Evolutionary conservation across 1,140 invertebrate species (phyloP), one percentile per base, ranked within the genome.

Genomic region (Pogonognathellus flavescens): DNA sequence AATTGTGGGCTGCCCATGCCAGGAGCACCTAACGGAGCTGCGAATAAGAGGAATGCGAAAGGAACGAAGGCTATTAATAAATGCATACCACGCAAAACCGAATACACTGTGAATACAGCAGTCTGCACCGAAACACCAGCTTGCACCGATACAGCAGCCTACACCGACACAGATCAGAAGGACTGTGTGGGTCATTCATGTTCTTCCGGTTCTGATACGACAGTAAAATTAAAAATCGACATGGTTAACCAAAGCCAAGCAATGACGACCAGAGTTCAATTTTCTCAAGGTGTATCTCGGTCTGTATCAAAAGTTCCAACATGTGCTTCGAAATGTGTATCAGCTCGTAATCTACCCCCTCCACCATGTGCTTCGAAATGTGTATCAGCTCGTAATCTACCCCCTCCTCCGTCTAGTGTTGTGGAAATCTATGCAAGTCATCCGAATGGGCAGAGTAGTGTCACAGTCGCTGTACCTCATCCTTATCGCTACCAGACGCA

Each of bases 1-100:
- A 76, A 81, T 16, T 81, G 80, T 57, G 80, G 80, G 0, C n/a
- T 81, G 0, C 80, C 80, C 9, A 81, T 81, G 80, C 80, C 80
- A 25, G 22, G 18, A 14, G 25, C 70, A 18, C 70, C 70, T 2
- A 41, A 18, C 6, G 7, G 25, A 76, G n/a, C n/a, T n/a, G n/a
- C n/a, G n/a, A 50, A 41, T 49, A 25, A 16, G 14, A 50, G 13
- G 9, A 76, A 76, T 8, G n/a, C n/a, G n/a, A 41, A 41, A 41
- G 31, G 31, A 41, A 41, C 6, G 31, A 41, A 41, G 31, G n/a
- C n/a, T n/a, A n/a, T n/a, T n/a, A n/a, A n/a, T n/a, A n/a, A n/a
- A 13, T 25, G 22, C 20, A 22, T 59, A 16, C 5, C 11, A 41
- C 66, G 53, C n/a, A 3, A 31, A 31, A 13, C 31, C 0, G 13